Evolutionary conservation across 1,140 invertebrate genomes (phyloP).

Genomic region (Portunus trituberculatus): DNA sequence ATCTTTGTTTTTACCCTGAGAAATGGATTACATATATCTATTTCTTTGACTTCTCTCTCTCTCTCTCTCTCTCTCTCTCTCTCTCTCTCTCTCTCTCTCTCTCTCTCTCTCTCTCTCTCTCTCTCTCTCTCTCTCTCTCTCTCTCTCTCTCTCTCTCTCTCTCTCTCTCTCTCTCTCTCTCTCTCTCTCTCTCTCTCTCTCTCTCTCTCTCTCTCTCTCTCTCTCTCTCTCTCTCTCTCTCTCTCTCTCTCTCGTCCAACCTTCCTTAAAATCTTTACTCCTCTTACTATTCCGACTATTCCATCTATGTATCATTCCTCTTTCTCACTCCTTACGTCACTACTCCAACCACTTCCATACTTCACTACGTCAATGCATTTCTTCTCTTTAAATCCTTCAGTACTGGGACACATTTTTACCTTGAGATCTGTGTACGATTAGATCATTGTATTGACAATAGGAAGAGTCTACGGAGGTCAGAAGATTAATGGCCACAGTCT

Average conservation of each 20-base stretch:
- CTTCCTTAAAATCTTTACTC: too few relatives aligned
- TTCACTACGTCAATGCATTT: too few relatives aligned
- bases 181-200: background rate
- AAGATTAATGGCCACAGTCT: too few relatives aligned
- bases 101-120: background rate
- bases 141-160: background rate
- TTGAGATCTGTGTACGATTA: too few relatives aligned
- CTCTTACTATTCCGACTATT: too few relatives aligned
- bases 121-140: background rate
- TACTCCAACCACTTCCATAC: too few relatives aligned
- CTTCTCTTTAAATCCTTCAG: too few relatives aligned
- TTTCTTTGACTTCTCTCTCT: background rate
- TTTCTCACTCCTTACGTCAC: too few relatives aligned
- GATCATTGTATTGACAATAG: too few relatives aligned
- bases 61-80: conserved; percentile 28
- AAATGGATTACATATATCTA: too few relatives aligned
- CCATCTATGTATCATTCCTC: background rate
- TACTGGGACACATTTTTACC: too few relatives aligned
- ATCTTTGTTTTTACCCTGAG: background rate
- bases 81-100: background rate
- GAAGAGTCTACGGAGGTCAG: too few relatives aligned
- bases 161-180: background rate
- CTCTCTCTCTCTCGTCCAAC: background rate
- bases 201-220: background rate
- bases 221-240: background rate